Percentiles rank a stretch among this genome's conserved stretches.
Evolutionary conservation across 2,888 invertebrate species (phyloP).

Genomic region (Mimachlamys varia): DNA sequence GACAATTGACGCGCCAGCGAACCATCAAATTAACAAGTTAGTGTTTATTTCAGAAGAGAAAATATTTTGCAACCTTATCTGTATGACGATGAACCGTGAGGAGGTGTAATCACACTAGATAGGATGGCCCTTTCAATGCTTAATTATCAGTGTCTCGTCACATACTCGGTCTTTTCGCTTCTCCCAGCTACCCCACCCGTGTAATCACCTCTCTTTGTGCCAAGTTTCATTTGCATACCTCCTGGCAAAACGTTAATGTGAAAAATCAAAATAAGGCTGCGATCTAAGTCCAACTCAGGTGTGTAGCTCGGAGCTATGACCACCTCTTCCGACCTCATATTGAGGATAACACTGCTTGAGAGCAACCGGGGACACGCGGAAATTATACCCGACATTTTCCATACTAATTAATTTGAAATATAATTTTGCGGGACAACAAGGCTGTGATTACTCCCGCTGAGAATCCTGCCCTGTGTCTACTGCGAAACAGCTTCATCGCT

Average conservation of each 20-base stretch:
- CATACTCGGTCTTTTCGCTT: slow-evolving; percentile 2
- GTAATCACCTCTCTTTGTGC: slow-evolving; percentile 14
- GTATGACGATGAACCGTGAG: background rate
- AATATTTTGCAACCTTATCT: slow-evolving; percentile 33
- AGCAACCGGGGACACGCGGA: slow-evolving; percentile 28
- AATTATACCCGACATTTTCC: slow-evolving; percentile 36
- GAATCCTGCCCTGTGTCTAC: background rate
- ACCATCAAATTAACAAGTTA: slow-evolving; percentile 22
- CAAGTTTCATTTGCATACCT: background rate
- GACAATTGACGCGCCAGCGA: background rate
- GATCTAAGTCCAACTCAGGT: slow-evolving; percentile 30
- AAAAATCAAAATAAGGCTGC: slow-evolving; percentile 33
- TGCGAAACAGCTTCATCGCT: background rate
- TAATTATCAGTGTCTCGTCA: slow-evolving; percentile 1
- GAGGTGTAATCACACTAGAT: background rate
- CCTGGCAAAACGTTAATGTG: slow-evolving; percentile 32
- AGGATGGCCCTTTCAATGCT: slow-evolving; percentile 21
- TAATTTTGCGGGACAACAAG: slow-evolving; percentile 11
- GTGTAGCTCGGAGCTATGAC: background rate
- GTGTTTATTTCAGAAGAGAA: slow-evolving; percentile 19
- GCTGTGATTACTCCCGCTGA: slow-evolving; percentile 21
- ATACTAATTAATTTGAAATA: slow-evolving; percentile 36
- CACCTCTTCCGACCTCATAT: slow-evolving; percentile 31
- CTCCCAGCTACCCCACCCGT: slow-evolving; percentile 13
- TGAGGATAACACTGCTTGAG: slow-evolving; percentile 24